A percentile compares a stretch with the other conserved stretches of the same genome.
These are phyloP conservation scores for Scaptomyza montana DNA, from an alignment of 1,140 invertebrate species.

Conservation along the genomic window DNA sequence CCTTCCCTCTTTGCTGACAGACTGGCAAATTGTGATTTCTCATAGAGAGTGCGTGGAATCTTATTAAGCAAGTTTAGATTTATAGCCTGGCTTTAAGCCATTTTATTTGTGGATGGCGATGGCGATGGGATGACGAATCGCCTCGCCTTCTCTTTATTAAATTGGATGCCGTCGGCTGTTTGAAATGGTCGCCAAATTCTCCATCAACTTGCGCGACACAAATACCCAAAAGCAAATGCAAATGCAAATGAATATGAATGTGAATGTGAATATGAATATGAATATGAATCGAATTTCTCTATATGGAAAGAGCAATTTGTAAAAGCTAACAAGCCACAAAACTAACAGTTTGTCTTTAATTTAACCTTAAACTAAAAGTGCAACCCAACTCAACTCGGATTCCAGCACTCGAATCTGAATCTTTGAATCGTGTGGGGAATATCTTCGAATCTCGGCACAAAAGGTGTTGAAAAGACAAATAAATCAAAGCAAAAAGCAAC, in stretches of 20 bases:
- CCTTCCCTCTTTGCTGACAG: neutral
- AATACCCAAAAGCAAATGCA: constrained; percentile 24
- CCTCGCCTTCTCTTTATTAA: constrained; percentile 31
- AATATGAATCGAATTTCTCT: neutral
- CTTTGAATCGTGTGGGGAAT: constrained; percentile 26
- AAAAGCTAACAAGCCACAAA: neutral
- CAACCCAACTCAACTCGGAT: too few species aligned
- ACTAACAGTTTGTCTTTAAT: neutral
- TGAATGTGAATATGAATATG: neutral
- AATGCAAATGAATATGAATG: constrained; percentile 18
- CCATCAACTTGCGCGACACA: constrained; percentile 30
- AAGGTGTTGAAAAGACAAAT: constrained; percentile 72
- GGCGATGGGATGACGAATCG: neutral
- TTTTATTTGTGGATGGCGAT: neutral
- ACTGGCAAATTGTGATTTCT: too few species aligned
- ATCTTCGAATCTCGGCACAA: constrained; percentile 18
- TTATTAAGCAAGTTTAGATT: constrained; percentile 71
- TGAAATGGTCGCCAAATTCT: constrained; percentile 37
- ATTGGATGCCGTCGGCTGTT: constrained; percentile 31
- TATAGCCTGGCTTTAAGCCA: constrained; percentile 40
- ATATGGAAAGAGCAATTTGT: neutral
- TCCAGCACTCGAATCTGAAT: too few species aligned
- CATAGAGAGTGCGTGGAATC: constrained; percentile 29
- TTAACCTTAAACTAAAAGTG: too few species aligned
- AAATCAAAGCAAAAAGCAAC: constrained; percentile 51